Conservation (phyloP, 2,888 invertebrate genomes). For the Noctua fimbriata region DNA sequence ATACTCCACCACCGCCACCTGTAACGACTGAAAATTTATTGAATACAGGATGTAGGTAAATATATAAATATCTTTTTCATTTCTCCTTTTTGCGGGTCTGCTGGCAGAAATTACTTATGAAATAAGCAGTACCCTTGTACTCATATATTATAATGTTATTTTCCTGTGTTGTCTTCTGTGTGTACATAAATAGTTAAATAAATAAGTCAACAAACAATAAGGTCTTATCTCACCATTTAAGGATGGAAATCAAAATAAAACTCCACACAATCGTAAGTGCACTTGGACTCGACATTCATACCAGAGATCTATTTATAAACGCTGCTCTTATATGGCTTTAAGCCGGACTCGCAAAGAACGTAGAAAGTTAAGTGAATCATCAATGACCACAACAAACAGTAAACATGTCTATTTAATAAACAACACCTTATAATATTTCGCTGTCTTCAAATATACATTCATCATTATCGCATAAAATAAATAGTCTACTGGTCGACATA, state of each 20-base stretch:
- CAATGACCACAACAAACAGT: neutral
- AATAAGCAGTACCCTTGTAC: too few species aligned
- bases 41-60: neutral
- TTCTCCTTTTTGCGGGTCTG: too few species aligned
- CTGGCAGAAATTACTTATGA: too few species aligned
- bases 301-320: constrained; percentile 27
- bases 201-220: neutral
- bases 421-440: neutral
- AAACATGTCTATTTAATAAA: neutral
- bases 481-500: too few species aligned
- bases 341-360: constrained; percentile 16
- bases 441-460: neutral
- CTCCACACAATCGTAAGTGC: neutral
- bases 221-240: neutral
- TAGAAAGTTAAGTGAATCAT: constrained; percentile 36
- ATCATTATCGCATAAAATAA: neutral
- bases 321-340: constrained; percentile 39
- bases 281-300: constrained; percentile 18
- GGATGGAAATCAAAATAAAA: neutral
- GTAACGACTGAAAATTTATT: neutral
- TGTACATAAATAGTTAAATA: neutral
- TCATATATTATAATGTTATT: too few species aligned
- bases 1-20: neutral
- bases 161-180: too few species aligned
- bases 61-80: too few species aligned